phyloP scores from a whole-genome alignment of 2,113 vertebrate genomes.

The Pyxicephalus adspersus region DNA sequence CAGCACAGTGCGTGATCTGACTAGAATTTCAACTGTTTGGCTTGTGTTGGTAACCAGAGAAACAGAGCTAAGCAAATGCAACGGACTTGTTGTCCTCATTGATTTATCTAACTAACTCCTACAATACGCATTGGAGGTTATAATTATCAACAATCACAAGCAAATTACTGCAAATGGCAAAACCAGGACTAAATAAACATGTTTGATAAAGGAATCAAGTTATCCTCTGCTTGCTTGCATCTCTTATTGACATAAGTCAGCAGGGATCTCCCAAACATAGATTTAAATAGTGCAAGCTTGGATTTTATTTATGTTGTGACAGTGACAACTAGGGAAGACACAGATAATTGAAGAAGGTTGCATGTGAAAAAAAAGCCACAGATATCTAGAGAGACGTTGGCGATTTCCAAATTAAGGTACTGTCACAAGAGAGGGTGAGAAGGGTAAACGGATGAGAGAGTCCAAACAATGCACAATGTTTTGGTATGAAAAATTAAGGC shows the following conservation, averaged over 20 bases:
- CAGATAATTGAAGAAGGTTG: too few relatives aligned
- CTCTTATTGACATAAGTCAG: slow-evolving; percentile 45
- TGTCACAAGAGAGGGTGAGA: too few relatives aligned
- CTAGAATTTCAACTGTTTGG: slow-evolving; percentile 62
- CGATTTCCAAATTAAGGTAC: too few relatives aligned
- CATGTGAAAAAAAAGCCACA: too few relatives aligned
- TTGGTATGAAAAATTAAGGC: too few relatives aligned
- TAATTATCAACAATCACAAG: slow-evolving; percentile 46
- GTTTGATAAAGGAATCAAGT: neutral
- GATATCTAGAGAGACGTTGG: too few relatives aligned
- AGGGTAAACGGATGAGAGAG: too few relatives aligned
- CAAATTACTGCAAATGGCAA: slow-evolving; percentile 10
- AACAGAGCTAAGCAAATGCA: slow-evolving; percentile 62
- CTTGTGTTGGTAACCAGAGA: slow-evolving; percentile 64
- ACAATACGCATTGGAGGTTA: slow-evolving; percentile 52
- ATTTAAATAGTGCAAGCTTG: slow-evolving; percentile 5
- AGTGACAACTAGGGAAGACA: too few relatives aligned
- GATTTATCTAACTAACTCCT: slow-evolving; percentile 60
- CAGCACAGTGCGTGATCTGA: slow-evolving; percentile 58
- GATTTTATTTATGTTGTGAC: too few relatives aligned
- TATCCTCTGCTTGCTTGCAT: neutral
- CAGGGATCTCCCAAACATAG: slow-evolving; percentile 26
- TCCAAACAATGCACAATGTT: too few relatives aligned
- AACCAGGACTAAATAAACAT: neutral
- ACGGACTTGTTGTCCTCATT: slow-evolving; percentile 56